Base-by-base conservation (phyloP, 2,797 vertebrate genomes). In the Enoplosus armatus region DNA sequence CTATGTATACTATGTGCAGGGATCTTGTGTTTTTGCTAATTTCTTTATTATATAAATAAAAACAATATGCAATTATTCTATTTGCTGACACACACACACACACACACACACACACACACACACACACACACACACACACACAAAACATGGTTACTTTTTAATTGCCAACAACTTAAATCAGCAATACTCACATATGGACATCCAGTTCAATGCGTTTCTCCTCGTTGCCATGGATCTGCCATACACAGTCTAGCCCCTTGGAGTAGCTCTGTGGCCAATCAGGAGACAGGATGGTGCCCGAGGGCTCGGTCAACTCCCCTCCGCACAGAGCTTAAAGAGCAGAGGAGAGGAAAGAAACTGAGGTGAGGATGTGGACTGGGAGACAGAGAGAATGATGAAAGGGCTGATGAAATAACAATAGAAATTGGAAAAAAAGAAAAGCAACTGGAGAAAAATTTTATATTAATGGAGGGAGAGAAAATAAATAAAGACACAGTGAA, bases 261-360 rank as follows among this genome's bases (percentile, higher is more conserved):
- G 96, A 95, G 72, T 98, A 98, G 88, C 96, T 97, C 92, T 97
- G 97, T 37, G 97, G 97, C 97, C 97, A 98, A 83, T 98, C 97
- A 6, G 97, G 97, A 85, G 97, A 98, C 77, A 98, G 95, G 74
- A 98, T 96, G 20, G 97, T 97, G 11, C 97, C 97, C 0, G 94
- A 90, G 0, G 96, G 80, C 55, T 97, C 96, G 0, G 95, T 96
- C 88, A 98, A 89, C 80, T 98, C 97, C 53, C 97, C 97, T 16
- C 97, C 97, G 66, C 97, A 98, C 83, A 97, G 91, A 66, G 97
- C 97, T 97, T 72, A 78, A 55, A 37, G 53, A 65, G 35, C 35
- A 80, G 45, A 65, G 7, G 10, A 81, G 56, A 87, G n/a, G 54
- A 73, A 56, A 82, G 27, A 66, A n/a, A 64, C 18, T 15, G 58